Conservation (phyloP, 2,888 invertebrate species). For the Drosophila suboccidentalis region DNA sequence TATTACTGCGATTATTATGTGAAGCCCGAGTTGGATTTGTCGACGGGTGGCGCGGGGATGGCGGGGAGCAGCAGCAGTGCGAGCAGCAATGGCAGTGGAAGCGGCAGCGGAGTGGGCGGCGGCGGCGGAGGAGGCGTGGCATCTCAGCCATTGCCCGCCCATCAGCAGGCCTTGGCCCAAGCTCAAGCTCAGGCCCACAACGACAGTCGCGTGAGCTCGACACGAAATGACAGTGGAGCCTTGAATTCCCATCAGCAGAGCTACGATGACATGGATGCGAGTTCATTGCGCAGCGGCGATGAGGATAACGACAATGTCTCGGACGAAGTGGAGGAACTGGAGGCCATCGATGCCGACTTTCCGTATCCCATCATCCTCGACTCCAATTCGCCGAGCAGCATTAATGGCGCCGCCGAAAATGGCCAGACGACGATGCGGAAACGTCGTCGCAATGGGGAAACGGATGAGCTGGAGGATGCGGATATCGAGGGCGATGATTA, state of each 20-base stretch:
- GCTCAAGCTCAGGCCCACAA: slow-evolving; percentile 53
- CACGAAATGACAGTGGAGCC: slow-evolving; percentile 75
- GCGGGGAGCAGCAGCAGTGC: slow-evolving; percentile 29
- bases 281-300: slow-evolving; percentile 76
- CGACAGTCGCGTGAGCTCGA: slow-evolving; percentile 84
- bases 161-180: slow-evolving; percentile 61
- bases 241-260: slow-evolving; percentile 53
- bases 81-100: slow-evolving; percentile 29
- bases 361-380: slow-evolving; percentile 84
- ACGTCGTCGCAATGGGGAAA: slow-evolving; percentile 68
- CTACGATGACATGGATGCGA: slow-evolving; percentile 80
- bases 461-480: slow-evolving; percentile 57
- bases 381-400: slow-evolving; percentile 74
- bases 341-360: slow-evolving; percentile 84
- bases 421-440: slow-evolving; percentile 51
- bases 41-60: slow-evolving; percentile 44
- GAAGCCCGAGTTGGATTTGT: slow-evolving; percentile 82
- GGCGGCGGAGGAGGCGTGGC: slow-evolving; percentile 32
- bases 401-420: slow-evolving; percentile 38
- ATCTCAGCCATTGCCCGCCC: slow-evolving; percentile 72
- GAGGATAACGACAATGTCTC: slow-evolving; percentile 73
- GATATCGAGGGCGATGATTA: slow-evolving; percentile 74
- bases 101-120: slow-evolving; percentile 30
- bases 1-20: slow-evolving; percentile 80
- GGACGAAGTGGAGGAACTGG: slow-evolving; percentile 83